Evolutionary conservation across 2,113 vertebrate genomes (phyloP).

Genomic region (Campylorhamphus procurvoides): DNA sequence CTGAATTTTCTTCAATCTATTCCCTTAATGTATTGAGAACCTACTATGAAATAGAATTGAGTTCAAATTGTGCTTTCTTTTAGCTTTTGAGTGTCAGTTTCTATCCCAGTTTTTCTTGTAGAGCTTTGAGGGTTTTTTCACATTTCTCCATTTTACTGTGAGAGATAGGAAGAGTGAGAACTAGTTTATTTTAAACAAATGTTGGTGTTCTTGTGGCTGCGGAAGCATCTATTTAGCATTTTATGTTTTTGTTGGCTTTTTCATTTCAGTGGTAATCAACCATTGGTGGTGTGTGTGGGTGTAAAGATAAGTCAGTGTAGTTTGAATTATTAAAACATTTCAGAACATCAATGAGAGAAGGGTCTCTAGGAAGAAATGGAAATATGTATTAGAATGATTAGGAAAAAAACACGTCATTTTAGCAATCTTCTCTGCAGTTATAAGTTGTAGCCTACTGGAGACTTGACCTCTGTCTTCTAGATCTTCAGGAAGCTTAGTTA

Average conservation of each 20-base stretch:
- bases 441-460: not conserved
- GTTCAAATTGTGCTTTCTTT: not conserved
- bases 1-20: not conserved
- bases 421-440: not conserved
- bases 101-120: not conserved
- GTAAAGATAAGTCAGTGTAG: not conserved
- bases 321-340: not conserved
- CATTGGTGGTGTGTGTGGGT: not conserved
- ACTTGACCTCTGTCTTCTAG: not conserved
- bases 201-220: not conserved
- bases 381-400: not conserved
- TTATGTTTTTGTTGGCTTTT: conserved; percentile 11
- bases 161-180: not conserved
- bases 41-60: not conserved
- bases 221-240: not conserved
- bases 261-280: not conserved
- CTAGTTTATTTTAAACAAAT: not conserved
- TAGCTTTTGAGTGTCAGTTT: not conserved
- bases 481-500: not conserved
- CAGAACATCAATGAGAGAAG: not conserved
- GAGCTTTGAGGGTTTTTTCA: not conserved
- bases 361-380: not conserved
- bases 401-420: not conserved
- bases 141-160: not conserved
- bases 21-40: not conserved